These are phyloP conservation scores for Omphaloscelis lunosa DNA, from an alignment of 2,888 invertebrate genomes.

Conservation along the genomic window DNA sequence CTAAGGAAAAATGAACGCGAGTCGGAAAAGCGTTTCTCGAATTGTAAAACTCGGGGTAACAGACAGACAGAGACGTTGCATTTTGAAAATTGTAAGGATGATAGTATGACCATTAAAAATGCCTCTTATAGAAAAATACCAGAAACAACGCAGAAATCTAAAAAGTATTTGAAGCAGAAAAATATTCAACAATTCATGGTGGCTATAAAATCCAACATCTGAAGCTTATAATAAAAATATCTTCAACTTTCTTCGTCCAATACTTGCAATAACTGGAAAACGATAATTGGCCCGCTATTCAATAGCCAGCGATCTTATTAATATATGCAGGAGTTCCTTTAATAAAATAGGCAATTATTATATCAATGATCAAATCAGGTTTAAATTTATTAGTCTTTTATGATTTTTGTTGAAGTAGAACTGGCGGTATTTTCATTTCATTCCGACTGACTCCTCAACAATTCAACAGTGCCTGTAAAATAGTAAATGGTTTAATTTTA, in stretches of 20 bases:
- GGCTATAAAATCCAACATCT: neutral
- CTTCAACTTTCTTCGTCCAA: neutral
- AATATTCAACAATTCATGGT: neutral
- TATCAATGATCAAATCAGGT: constrained; percentile 5
- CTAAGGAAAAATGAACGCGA: neutral
- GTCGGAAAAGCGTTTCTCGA: neutral
- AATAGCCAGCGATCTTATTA: neutral
- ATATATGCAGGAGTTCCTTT: neutral
- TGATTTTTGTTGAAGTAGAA: neutral
- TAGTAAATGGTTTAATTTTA: neutral
- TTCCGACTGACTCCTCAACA: neutral
- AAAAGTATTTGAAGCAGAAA: neutral
- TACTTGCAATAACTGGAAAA: neutral
- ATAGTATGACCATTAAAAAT: neutral
- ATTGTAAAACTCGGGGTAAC: neutral
- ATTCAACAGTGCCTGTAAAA: neutral
- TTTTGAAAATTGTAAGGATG: neutral
- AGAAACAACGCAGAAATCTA: neutral
- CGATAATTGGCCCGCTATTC: neutral
- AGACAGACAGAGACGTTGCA: neutral
- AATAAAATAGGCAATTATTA: constrained; percentile 15
- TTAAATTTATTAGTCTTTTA: constrained; percentile 8
- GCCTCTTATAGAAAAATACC: neutral
- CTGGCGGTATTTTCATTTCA: neutral
- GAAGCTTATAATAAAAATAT: neutral